Conservation (phyloP, 2,797 vertebrate genomes). For the Molothrus aeneus region DNA sequence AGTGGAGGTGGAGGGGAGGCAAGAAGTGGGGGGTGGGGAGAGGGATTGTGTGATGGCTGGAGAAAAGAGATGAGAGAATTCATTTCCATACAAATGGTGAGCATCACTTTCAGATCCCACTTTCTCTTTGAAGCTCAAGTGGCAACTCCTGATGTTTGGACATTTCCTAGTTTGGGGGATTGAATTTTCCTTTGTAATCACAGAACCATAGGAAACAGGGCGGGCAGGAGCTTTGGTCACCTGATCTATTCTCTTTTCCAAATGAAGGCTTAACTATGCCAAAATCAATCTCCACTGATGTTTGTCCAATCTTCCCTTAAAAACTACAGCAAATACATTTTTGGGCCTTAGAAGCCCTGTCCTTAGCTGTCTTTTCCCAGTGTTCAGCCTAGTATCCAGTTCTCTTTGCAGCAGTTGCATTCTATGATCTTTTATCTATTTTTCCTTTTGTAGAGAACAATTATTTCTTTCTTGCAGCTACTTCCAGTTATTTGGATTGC, state of each 20-base stretch:
- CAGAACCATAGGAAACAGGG: background rate
- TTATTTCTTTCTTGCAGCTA: background rate
- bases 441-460: background rate
- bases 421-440: background rate
- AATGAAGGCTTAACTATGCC: background rate
- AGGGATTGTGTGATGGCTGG: background rate
- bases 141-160: background rate
- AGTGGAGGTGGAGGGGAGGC: background rate
- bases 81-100: slow-evolving; percentile 30
- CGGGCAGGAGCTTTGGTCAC: background rate
- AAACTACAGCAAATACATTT: background rate
- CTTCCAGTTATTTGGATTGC: background rate
- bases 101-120: background rate
- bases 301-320: background rate
- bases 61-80: background rate
- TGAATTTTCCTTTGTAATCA: slow-evolving; percentile 5
- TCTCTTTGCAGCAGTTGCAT: background rate
- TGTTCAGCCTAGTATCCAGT: background rate
- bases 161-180: background rate
- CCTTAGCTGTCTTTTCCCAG: background rate
- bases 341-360: background rate
- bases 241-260: background rate
- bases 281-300: background rate
- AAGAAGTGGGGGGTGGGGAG: background rate
- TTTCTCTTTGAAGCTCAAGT: slow-evolving; percentile 28